Evolutionary conservation across 2,888 invertebrate genomes (phyloP), one percentile per base, ranked within the genome.

Genomic region (Chaitophorus viminalis): DNA sequence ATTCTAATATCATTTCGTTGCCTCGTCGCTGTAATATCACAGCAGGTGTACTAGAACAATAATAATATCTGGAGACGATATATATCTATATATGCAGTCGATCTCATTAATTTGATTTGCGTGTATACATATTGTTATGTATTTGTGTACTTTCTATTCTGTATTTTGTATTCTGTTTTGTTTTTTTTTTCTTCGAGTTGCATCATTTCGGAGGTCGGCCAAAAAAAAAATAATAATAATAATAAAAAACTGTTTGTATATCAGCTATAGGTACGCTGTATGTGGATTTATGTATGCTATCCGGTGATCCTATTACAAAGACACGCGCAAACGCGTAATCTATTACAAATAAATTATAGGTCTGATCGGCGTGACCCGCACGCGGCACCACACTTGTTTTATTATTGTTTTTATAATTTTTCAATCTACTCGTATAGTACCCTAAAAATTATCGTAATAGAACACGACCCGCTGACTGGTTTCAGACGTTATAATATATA

Each of bases 81-180:
- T 60, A 68, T 68, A 68, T 31, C 11, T 17, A 5, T 17, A 31
- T 17, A 70, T 18, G 3, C 21, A 33, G 31, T 54, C 18, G 36
- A 65, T 60, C 60, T 79, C 79, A n/a, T 79, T 65, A 79, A 79
- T 79, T 79, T 31, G 36, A 36, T 36, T n/a, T 60, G 33, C 6
- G 33, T 3, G 33, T 8, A 65, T 25, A 17, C 33, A n/a, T 60
- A 9, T 9, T 46, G 9, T 3, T 6, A 39, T 39, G 39, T 39
- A 39, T 9, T 6, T 31, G n/a, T 29, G 11, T 39, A 81, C 81
- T 81, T 81, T 81, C 81, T 81, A 81, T 68, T 81, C 36, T 14
- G 54, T n/a, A n/a, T n/a, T 81, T 81, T 81, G 68, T 81, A 81
- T 68, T 81, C 60, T 79, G 65, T 39, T 79, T 72, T 72, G 77